Percentiles rank a stretch among this genome's conserved stretches.
These are phyloP conservation scores for Cirrhinus molitorella DNA, from an alignment of 2,797 vertebrate species.

Conservation along the genomic window DNA sequence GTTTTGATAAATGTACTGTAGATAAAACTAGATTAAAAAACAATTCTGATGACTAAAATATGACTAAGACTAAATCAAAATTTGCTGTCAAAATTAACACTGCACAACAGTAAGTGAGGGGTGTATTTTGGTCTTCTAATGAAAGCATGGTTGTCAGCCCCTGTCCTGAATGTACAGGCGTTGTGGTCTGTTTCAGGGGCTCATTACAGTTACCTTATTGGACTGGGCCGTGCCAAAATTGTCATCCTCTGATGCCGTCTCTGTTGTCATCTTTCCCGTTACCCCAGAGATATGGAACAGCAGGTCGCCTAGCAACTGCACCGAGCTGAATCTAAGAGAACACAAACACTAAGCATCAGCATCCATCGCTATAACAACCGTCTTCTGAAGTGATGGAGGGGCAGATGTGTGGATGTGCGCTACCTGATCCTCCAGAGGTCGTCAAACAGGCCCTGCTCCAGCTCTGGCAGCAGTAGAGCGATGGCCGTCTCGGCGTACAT, in stretches of 20 bases:
- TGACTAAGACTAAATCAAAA: too few species aligned
- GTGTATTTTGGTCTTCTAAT: neutral
- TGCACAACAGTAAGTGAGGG: neutral
- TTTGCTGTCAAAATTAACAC: too few species aligned
- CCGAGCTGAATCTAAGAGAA: conserved; percentile 91
- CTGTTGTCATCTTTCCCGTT: conserved; percentile 99
- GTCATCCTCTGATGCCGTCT: conserved; percentile 97
- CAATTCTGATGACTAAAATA: too few species aligned
- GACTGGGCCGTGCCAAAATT: conserved; percentile 98
- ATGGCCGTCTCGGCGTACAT: conserved; percentile 99
- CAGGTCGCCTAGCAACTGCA: conserved; percentile 97
- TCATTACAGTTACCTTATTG: conserved; percentile 83
- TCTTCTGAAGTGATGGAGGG: neutral
- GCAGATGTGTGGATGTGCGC: neutral
- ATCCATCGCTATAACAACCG: conserved; percentile 35
- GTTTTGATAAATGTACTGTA: too few species aligned
- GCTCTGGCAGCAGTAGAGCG: conserved; percentile 91
- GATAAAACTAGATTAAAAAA: too few species aligned
- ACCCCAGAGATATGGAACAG: conserved; percentile 98
- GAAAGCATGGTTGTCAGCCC: neutral
- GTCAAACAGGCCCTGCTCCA: conserved; percentile 96
- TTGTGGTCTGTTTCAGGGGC: neutral
- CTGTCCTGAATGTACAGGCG: neutral
- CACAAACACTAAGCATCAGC: conserved; percentile 32
- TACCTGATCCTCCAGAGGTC: conserved; percentile 99